Conservation (phyloP, 1,140 invertebrate species). For the Reticulitermes speratus region DNA sequence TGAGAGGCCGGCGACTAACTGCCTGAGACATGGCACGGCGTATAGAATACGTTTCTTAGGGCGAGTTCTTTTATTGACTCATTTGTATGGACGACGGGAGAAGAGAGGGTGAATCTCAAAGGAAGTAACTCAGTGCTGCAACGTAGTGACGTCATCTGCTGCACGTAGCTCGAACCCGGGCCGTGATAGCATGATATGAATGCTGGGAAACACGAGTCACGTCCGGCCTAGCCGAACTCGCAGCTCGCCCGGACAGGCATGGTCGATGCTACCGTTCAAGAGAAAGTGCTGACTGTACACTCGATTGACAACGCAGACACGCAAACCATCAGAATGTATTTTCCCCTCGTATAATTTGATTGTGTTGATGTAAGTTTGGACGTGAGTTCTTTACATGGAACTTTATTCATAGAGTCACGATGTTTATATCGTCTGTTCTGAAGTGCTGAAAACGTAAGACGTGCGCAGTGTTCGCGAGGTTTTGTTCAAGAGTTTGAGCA, state of each 20-base stretch:
- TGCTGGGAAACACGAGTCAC: neutral
- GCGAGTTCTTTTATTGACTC: neutral
- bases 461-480: no score
- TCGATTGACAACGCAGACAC: no score
- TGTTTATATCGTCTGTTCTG: no score
- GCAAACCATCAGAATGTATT: no score
- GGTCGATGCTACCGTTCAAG: neutral
- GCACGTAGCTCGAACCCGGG: slow-evolving; percentile 14
- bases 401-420: no score
- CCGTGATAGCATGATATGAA: neutral
- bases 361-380: no score
- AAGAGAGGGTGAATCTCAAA: neutral
- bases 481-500: no score
- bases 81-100: neutral
- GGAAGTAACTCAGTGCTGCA: slow-evolving; percentile 3
- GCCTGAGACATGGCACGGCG: no score
- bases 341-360: no score
- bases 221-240: neutral
- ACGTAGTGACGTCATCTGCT: neutral
- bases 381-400: no score
- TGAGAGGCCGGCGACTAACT: no score
- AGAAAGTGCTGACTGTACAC: neutral
- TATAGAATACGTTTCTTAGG: neutral
- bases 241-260: neutral
- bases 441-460: no score